Evolutionary conservation across 2,888 invertebrate genomes (phyloP).

Genomic region (Tetanocera ferruginea): DNA sequence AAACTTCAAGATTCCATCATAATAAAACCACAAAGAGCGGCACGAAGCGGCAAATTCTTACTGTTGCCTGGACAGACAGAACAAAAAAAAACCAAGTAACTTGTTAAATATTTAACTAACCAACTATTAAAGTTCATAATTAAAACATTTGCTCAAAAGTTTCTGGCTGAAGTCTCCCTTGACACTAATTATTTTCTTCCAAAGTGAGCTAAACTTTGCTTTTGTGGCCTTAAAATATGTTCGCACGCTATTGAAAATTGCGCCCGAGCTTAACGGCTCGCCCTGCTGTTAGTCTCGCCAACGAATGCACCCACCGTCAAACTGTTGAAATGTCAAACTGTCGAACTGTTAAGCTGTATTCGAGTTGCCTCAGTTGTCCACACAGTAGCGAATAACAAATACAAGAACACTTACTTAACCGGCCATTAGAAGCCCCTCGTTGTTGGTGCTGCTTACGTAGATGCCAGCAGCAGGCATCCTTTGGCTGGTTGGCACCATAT

Average conservation of each 20-base stretch:
- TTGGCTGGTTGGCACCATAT: neutral
- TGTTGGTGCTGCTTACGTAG: neutral
- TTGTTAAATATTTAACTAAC: conserved; percentile 22
- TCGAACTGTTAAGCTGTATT: neutral
- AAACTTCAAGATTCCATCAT: too few relatives aligned
- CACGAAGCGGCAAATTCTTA: too few relatives aligned
- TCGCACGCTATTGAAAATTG: conserved; percentile 16
- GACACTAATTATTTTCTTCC: conserved; percentile 28
- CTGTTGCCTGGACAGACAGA: too few relatives aligned
- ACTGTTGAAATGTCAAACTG: neutral
- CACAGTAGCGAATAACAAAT: neutral
- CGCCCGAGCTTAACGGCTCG: neutral
- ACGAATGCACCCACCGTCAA: neutral
- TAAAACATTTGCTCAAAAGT: conserved; percentile 25
- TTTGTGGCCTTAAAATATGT: conserved; percentile 4
- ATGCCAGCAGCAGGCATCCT: neutral
- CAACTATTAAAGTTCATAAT: conserved; percentile 28
- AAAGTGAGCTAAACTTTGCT: neutral
- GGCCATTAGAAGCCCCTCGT: conserved; percentile 4
- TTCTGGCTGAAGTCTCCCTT: conserved; percentile 21
- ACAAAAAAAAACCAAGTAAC: neutral
- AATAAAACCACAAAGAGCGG: too few relatives aligned
- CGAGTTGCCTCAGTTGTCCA: too few relatives aligned
- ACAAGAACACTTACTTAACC: conserved; percentile 12
- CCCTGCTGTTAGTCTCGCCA: neutral